A percentile compares a stretch with the other conserved stretches of the same genome.
Evolutionary conservation across 2,113 vertebrate species (phyloP).

Genomic region (Hirundichthys speculiger): DNA sequence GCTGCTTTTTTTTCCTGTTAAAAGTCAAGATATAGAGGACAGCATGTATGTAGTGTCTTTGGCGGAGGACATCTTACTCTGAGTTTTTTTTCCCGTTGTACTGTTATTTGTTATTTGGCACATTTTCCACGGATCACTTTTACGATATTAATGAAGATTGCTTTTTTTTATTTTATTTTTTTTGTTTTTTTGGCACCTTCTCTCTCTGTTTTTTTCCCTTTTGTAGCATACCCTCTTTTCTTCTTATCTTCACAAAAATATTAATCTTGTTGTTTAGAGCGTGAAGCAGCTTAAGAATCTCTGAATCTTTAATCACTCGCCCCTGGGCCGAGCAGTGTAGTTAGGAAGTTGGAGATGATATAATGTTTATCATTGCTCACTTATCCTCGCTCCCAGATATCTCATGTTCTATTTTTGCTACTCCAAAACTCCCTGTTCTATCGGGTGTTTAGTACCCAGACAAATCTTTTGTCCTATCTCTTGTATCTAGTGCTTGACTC

Average conservation of each 20-base stretch:
- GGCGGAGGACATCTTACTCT: neutral
- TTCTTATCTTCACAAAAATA: slow-evolving; percentile 61
- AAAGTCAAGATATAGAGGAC: slow-evolving; percentile 66
- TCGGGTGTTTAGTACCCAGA: slow-evolving; percentile 58
- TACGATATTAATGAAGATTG: slow-evolving; percentile 44
- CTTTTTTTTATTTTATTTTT: slow-evolving; percentile 37
- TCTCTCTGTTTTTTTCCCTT: slow-evolving; percentile 24
- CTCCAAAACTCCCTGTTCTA: slow-evolving; percentile 52
- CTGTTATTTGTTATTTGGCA: no score
- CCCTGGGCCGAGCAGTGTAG: slow-evolving; percentile 71
- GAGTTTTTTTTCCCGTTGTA: no score
- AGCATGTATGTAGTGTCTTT: slow-evolving; percentile 33
- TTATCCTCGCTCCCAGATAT: slow-evolving; percentile 69
- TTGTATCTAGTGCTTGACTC: slow-evolving; percentile 42
- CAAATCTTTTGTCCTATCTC: slow-evolving; percentile 54
- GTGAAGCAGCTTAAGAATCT: slow-evolving; percentile 66
- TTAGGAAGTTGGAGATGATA: slow-evolving; percentile 59
- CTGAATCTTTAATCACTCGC: slow-evolving; percentile 77
- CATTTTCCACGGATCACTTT: slow-evolving; percentile 43
- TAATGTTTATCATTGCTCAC: slow-evolving; percentile 61
- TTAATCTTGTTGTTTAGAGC: slow-evolving; percentile 76
- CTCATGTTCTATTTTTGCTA: slow-evolving; percentile 68
- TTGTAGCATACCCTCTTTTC: slow-evolving; percentile 15
- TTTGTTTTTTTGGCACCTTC: slow-evolving; percentile 26
- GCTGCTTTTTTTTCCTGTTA: slow-evolving; percentile 21